Evolutionary conservation across 2,113 vertebrate genomes (phyloP), one percentile per base, ranked within the genome.

Genomic region (Bujurquina vittata): DNA sequence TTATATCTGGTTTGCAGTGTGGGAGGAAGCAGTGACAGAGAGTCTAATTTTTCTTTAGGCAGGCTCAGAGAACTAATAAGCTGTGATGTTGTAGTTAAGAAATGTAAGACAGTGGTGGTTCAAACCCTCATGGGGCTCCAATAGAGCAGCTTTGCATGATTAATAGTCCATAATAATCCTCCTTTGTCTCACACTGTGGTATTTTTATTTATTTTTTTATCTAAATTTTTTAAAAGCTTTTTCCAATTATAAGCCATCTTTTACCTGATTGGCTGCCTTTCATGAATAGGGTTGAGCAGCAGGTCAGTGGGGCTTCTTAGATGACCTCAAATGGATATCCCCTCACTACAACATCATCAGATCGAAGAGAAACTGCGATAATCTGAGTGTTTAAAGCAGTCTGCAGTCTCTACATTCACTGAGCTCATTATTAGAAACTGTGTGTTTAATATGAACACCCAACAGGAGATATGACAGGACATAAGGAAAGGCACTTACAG

Each of bases 91-190:
- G 1, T 17, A 20, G 23, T 17, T 29, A 49, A 20, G 23, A 69
- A 0, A 4, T 20, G 43, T 52, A 11, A 49, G 23, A 0, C 0
- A 7, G 15, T 15, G 23, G 22, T 9, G 0, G 29, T 4, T 61
- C 9, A n/a, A 61, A 20, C 59, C 1, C 17, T 61, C 59, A 33
- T 3, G 0, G 15, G 0, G 14, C 65, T 69, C 17, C 17, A 20
- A 4, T 17, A 31, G 23, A 52, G 43, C 65, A 52, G 65, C 43
- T 69, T 69, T 17, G 43, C 23, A 69, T 69, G 23, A 69, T 49
- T 20, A 69, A 17, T 43, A 52, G 65, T 52, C 43, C 43, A 52
- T 11, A 69, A 69, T 29, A 69, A 69, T 49, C 43, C 43, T 69
- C 4, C 40, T 49, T 49, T 69, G 0, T 18, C 17, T 67, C 62